Evolutionary conservation across 2,113 vertebrate genomes (phyloP).

Genomic region (Prionailurus bengalensis): DNA sequence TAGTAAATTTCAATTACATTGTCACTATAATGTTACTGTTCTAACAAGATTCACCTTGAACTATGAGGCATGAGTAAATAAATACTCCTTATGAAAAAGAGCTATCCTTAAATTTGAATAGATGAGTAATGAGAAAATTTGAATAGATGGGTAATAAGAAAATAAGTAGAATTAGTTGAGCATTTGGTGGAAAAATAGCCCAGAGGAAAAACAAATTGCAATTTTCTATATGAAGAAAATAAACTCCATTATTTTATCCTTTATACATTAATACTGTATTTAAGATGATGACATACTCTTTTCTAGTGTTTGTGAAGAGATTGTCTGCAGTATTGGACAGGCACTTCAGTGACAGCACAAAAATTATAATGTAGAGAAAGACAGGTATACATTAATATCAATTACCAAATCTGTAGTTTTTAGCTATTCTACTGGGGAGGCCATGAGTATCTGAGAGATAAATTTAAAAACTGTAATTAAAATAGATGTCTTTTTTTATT

Average conservation of each 20-base stretch:
- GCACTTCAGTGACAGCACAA: background rate
- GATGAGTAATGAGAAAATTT: background rate
- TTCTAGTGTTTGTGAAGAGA: constrained; percentile 24
- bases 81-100: background rate
- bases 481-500: background rate
- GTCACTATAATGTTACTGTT: constrained; percentile 5
- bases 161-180: background rate
- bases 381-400: background rate
- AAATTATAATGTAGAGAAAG: background rate
- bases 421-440: background rate
- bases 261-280: background rate
- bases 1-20: constrained; percentile 2
- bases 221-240: background rate
- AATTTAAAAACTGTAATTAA: constrained; percentile 44
- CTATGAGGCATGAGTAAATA: background rate
- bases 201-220: constrained; percentile 22
- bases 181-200: background rate
- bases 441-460: background rate
- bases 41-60: constrained; percentile 31
- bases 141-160: too few species aligned
- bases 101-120: constrained; percentile 1
- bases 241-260: background rate
- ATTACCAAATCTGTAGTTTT: background rate
- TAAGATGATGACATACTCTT: background rate
- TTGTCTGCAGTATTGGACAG: background rate